phyloP scores from a whole-genome alignment of 2,797 vertebrate genomes.

The Pogonophryne albipinna region DNA sequence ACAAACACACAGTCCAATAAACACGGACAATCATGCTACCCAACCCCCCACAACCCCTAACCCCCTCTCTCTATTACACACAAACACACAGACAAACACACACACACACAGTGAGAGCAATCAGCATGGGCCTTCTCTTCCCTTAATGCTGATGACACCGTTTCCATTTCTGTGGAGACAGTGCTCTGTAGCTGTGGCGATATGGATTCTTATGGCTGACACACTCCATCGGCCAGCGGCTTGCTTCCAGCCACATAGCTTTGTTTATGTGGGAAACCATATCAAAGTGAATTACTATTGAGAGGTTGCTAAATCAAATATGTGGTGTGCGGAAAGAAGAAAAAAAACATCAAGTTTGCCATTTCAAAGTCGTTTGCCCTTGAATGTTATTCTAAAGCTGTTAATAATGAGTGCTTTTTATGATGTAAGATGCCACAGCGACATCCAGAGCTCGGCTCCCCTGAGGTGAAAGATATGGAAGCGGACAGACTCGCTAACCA shows the following conservation, averaged over 20 bases:
- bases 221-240: slow-evolving; percentile 78
- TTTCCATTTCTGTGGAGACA: slow-evolving; percentile 75
- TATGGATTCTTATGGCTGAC: slow-evolving; percentile 79
- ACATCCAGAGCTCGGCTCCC: slow-evolving; percentile 65
- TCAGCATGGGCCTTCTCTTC: slow-evolving; percentile 70
- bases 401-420: slow-evolving; percentile 76
- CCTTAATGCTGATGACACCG: slow-evolving; percentile 80
- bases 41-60: slow-evolving; percentile 21
- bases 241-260: slow-evolving; percentile 79
- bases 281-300: slow-evolving; percentile 79
- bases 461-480: slow-evolving; percentile 69
- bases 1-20: slow-evolving; percentile 67
- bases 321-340: slow-evolving; percentile 56
- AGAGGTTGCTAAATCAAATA: slow-evolving; percentile 81
- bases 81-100: too few relatives aligned
- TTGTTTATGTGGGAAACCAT: slow-evolving; percentile 83
- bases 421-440: slow-evolving; percentile 73
- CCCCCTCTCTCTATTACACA: slow-evolving; percentile 16
- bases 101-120: slow-evolving; percentile 48
- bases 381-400: slow-evolving; percentile 78
- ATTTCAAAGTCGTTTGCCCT: slow-evolving; percentile 78
- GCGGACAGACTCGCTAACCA: slow-evolving; percentile 65
- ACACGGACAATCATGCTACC: slow-evolving; percentile 66
- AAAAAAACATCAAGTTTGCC: slow-evolving; percentile 73
- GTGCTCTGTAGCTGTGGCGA: slow-evolving; percentile 69